These are phyloP conservation scores for Noctua fimbriata DNA, from an alignment of 2,888 invertebrate species.

Conservation along the genomic window DNA sequence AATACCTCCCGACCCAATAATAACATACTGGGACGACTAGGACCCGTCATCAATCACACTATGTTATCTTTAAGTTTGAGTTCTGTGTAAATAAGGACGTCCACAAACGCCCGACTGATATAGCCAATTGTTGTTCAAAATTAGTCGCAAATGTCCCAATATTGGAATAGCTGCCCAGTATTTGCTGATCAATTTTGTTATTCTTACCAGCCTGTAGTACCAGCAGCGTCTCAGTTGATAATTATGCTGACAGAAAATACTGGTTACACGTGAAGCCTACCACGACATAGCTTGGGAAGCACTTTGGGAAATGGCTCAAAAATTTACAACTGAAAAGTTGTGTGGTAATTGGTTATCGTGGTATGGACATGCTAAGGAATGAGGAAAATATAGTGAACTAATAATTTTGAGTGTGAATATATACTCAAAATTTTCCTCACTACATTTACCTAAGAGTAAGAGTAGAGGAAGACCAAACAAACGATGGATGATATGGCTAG, in stretches of 20 bases:
- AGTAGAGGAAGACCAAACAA: too few species aligned
- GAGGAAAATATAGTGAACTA: too few species aligned
- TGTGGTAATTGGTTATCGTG: too few species aligned
- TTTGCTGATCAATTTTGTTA: neutral
- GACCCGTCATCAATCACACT: conserved; percentile 64
- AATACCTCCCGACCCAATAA: conserved; percentile 38
- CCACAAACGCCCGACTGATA: neutral
- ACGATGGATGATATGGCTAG: too few species aligned
- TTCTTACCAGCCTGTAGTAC: neutral
- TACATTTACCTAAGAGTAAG: too few species aligned
- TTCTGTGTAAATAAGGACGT: conserved; percentile 7
- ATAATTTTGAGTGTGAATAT: too few species aligned
- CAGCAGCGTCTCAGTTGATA: neutral
- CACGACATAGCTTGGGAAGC: neutral
- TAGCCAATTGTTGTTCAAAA: neutral
- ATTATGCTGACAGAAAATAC: neutral
- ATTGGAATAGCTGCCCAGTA: neutral
- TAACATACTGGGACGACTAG: conserved; percentile 26
- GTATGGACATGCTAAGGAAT: too few species aligned
- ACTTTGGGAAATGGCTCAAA: neutral
- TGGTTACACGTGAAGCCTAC: neutral
- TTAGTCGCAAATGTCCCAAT: neutral
- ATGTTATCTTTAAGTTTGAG: conserved; percentile 53
- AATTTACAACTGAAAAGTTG: too few species aligned
- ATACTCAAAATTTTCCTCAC: too few species aligned